Conservation (phyloP, 2,113 vertebrate species). For the Eonycteris spelaea region DNA sequence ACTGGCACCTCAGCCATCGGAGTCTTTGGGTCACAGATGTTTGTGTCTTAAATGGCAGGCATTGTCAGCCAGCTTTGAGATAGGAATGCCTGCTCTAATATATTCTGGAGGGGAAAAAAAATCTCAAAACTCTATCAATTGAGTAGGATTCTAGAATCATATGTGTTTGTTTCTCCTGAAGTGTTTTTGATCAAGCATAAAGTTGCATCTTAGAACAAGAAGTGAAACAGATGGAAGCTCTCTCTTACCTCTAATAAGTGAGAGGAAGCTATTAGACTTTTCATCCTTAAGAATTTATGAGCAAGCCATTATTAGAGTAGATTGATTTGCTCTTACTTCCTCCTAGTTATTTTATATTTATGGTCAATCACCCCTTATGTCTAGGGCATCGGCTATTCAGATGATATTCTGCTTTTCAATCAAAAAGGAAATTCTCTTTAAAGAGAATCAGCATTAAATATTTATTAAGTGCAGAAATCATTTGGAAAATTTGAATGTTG, state of each 20-base stretch:
- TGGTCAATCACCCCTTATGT: constrained; percentile 27
- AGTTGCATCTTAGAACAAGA: constrained; percentile 35
- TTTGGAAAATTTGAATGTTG: constrained; percentile 47
- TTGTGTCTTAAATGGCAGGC: constrained; percentile 47
- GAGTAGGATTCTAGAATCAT: constrained; percentile 58
- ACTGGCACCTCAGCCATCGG: constrained; percentile 9
- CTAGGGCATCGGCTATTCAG: constrained; percentile 33
- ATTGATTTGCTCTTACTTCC: constrained; percentile 33
- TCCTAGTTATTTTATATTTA: constrained; percentile 65
- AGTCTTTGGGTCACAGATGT: constrained; percentile 53
- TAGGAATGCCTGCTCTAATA: constrained; percentile 57
- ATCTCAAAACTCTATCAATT: constrained; percentile 36
- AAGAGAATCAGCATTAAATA: constrained; percentile 66
- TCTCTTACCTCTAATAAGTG: constrained; percentile 7
- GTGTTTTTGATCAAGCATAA: neutral
- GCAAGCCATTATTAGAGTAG: neutral
- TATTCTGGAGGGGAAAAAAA: constrained; percentile 31
- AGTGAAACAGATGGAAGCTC: constrained; percentile 41
- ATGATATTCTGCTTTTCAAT: constrained; percentile 59
- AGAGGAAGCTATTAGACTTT: constrained; percentile 20
- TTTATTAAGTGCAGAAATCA: constrained; percentile 65
- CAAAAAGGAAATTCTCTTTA: constrained; percentile 65
- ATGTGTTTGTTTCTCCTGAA: constrained; percentile 42
- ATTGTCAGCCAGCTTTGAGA: constrained; percentile 53
- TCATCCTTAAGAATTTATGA: constrained; percentile 42